Percentiles rank a stretch among this genome's conserved stretches.
Conservation (phyloP, 1,140 invertebrate genomes). For the Ruditapes philippinarum region DNA sequence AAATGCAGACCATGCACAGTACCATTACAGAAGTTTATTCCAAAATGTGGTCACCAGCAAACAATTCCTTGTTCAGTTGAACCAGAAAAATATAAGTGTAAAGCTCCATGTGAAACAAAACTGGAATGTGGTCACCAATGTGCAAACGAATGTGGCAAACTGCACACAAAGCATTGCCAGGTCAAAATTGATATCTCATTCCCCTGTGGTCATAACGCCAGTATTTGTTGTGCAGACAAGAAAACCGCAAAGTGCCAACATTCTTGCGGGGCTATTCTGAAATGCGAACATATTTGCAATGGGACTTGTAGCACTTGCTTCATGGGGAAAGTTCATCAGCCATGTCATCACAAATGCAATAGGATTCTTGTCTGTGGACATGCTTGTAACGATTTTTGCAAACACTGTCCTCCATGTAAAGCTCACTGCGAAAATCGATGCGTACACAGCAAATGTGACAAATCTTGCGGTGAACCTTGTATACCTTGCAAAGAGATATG, state of each 20-base stretch:
- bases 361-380: conserved; percentile 86
- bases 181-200: conserved; percentile 58
- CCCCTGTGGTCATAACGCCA: conserved; percentile 83
- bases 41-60: conserved; percentile 17
- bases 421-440: conserved; percentile 89
- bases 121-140: conserved; percentile 89
- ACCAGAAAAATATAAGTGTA: conserved; percentile 65
- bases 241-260: conserved; percentile 84
- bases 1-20: not conserved
- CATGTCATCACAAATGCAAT: conserved; percentile 81
- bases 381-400: conserved; percentile 77
- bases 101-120: conserved; percentile 61
- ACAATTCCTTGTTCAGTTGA: conserved; percentile 66
- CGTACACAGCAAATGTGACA: conserved; percentile 87
- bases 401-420: conserved; percentile 89
- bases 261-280: conserved; percentile 63
- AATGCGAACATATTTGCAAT: conserved; percentile 77
- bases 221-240: conserved; percentile 72
- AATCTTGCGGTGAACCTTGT: conserved; percentile 89
- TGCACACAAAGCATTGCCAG: conserved; percentile 86
- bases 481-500: conserved; percentile 88
- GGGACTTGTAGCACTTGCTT: conserved; percentile 86
- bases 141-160: conserved; percentile 89
- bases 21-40: not conserved
- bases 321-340: conserved; percentile 89